phyloP scores from a whole-genome alignment of 2,113 vertebrate genomes.

The crab-eating macaque (Macaca fascicularis) region T2T-MFA8v1.1 NC_088385.1:27022501-27023000 shows the following conservation, averaged over 20 bases:
- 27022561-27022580: neutral
- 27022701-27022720: neutral
- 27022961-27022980: neutral
- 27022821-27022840: neutral
- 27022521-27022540: neutral
- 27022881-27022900: neutral
- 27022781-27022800: constrained; percentile 28
- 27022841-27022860: neutral
- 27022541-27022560: neutral
- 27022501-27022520: neutral
- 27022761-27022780: neutral
- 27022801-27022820: neutral
- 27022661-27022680: neutral
- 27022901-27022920: neutral
- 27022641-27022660: neutral
- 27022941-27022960: neutral
- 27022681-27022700: neutral
- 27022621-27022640: neutral
- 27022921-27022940: neutral
- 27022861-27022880: neutral
- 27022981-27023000: constrained; percentile 44
- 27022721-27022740: neutral
- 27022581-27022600: neutral
- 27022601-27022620: neutral
- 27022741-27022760: neutral